Evolutionary conservation across 2,113 vertebrate genomes (phyloP), one percentile per base, ranked within the genome.

Genomic region (Oryzias javanicus): DNA sequence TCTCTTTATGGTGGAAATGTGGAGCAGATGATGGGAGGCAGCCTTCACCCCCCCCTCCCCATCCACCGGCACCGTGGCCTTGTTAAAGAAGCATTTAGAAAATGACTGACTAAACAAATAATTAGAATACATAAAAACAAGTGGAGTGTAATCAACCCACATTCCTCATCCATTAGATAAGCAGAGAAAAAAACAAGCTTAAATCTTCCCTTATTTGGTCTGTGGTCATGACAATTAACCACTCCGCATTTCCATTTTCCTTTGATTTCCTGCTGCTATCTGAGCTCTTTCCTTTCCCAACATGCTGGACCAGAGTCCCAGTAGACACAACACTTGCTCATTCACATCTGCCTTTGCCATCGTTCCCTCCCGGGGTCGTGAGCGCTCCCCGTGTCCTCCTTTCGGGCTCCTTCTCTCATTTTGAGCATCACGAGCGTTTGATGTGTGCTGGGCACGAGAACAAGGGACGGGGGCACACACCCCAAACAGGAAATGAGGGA

Each of bases 401-500:
- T 40, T 60, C 7, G 45, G 48, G 73, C 61, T 73, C 24, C 41
- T 40, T 54, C 55, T 59, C 52, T 74, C 46, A 54, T 68, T 72
- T 67, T 4, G 6, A 74, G 58, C 55, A 55, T 65, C 60, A 25
- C 2, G 13, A 64, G 40, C 62, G 82, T 90, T 90, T 90, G 80
- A 90, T 87, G 86, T 89, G 86, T 81, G 76, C 74, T 87, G 86
- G 86, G 79, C 87, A 89, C 51, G 42, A 86, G 87, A 89, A 88
- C 81, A 85, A 89, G 83, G 83, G 77, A 86, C 83, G 4, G 50
- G 8, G 80, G 83, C 72, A 87, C 87, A 90, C 90, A 80, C 88
- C 89, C 89, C 69, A 88, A 90, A 92, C 89, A 90, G 90, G 90
- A 92, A 91, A 90, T 91, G 88, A 88, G 86, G 89, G 86, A 86